Conservation (phyloP, 2,888 invertebrate genomes). For the Acanthosepion lycidas region DNA sequence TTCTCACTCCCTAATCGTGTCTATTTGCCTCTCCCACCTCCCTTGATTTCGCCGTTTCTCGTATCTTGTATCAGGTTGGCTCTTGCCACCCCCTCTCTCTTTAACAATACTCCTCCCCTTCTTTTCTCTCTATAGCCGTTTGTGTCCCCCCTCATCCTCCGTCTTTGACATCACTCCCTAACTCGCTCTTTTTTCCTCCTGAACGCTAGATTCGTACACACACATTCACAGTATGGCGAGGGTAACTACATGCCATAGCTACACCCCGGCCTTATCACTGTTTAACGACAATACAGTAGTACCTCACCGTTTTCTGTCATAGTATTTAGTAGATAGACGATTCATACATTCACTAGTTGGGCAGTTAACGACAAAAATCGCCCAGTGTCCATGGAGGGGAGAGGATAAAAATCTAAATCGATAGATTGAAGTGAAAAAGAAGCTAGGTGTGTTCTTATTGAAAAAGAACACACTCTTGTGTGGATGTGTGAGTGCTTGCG, state of each 20-base stretch:
- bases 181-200: not conserved
- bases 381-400: slow-evolving; percentile 4
- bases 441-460: not conserved
- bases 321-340: not conserved
- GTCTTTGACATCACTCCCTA: not conserved
- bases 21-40: not conserved
- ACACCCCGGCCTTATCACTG: not conserved
- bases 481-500: not conserved
- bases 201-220: not conserved
- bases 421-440: not conserved
- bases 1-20: not conserved
- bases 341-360: not conserved
- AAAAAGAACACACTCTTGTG: not conserved
- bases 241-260: not conserved
- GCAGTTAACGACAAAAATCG: not conserved
- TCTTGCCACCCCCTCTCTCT: not conserved
- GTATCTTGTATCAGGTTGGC: not conserved
- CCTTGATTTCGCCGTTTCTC: not conserved
- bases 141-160: not conserved
- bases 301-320: not conserved
- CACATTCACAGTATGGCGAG: slow-evolving; percentile 16
- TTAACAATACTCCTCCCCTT: not conserved
- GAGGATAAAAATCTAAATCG: not conserved
- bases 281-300: not conserved
- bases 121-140: not conserved